These are phyloP conservation scores for Maniola hyperantus DNA, from an alignment of 2,888 invertebrate genomes.

Conservation along the genomic window DNA sequence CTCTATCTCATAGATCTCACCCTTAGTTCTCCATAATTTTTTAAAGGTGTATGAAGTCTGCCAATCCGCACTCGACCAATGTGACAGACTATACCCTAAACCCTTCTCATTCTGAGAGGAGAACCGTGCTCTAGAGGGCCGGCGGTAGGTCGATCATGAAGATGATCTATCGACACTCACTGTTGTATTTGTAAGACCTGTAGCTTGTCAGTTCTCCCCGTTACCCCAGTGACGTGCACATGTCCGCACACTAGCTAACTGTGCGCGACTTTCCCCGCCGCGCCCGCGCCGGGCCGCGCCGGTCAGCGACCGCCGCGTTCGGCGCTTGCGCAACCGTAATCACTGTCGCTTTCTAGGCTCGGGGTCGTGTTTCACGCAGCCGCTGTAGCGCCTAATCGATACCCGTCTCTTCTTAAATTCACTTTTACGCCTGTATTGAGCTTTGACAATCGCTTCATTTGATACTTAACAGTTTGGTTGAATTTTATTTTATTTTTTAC, in stretches of 20 bases:
- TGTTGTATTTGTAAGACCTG: no score
- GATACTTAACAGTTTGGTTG: neutral
- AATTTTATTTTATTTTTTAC: no score
- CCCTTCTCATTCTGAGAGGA: no score
- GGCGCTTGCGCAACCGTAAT: slow-evolving; percentile 69
- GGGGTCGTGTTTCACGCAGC: slow-evolving; percentile 42
- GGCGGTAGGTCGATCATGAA: no score
- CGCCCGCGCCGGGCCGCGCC: slow-evolving; percentile 58
- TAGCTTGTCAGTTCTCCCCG: no score
- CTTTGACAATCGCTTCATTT: neutral
- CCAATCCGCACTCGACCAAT: no score
- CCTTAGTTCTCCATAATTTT: no score
- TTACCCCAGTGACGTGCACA: neutral
- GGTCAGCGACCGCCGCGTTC: slow-evolving; percentile 69
- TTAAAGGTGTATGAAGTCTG: no score
- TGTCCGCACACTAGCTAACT: slow-evolving; percentile 51
- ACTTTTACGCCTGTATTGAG: slow-evolving; percentile 19
- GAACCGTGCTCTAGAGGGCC: no score
- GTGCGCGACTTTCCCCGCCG: slow-evolving; percentile 66
- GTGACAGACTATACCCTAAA: no score
- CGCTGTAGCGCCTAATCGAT: slow-evolving; percentile 27
- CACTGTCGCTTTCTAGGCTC: slow-evolving; percentile 77
- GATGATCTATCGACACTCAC: no score
- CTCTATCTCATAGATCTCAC: no score
- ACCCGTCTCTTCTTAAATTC: slow-evolving; percentile 15